phyloP scores from a whole-genome alignment of 1,140 invertebrate genomes.

The Hylaeus anthracinus region DNA sequence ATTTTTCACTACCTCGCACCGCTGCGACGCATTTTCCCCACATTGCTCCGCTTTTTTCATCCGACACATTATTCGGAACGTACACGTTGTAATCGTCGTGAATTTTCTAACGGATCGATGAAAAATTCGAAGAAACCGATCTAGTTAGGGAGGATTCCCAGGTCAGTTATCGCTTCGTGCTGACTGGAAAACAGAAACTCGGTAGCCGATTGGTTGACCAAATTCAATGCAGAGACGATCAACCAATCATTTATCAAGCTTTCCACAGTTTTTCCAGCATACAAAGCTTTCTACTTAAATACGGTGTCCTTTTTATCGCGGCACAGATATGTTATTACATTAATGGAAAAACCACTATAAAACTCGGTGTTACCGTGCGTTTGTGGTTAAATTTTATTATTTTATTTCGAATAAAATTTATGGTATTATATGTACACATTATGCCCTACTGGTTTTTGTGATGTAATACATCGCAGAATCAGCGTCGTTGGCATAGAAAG shows the following conservation, averaged over 20 bases:
- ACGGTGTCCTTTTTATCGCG: constrained; percentile 22
- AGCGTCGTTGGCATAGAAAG: constrained; percentile 51
- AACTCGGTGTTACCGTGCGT: background rate
- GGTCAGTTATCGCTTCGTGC: constrained; percentile 15
- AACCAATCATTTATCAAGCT: constrained; percentile 38
- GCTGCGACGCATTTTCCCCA: constrained; percentile 12
- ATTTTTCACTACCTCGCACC: constrained; percentile 33
- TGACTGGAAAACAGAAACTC: constrained; percentile 16
- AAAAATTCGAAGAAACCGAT: constrained; percentile 32
- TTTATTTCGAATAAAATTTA: constrained; percentile 18
- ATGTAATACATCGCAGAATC: constrained; percentile 30
- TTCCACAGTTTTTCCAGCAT: constrained; percentile 28
- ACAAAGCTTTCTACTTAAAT: constrained; percentile 14
- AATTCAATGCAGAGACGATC: constrained; percentile 29
- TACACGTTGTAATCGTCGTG: background rate
- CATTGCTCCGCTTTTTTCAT: constrained; percentile 17
- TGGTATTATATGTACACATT: constrained; percentile 6
- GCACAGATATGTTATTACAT: constrained; percentile 21
- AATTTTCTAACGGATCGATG: background rate
- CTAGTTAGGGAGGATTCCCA: constrained; percentile 14
- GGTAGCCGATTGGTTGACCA: constrained; percentile 9
- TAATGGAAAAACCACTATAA: constrained; percentile 26
- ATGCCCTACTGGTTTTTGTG: constrained; percentile 29
- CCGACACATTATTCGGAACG: background rate
- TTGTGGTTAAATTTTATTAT: constrained; percentile 9